Evolutionary conservation across 2,888 invertebrate species (phyloP), one percentile per base, ranked within the genome.

Genomic region (Xestoiulus laeticollis): DNA sequence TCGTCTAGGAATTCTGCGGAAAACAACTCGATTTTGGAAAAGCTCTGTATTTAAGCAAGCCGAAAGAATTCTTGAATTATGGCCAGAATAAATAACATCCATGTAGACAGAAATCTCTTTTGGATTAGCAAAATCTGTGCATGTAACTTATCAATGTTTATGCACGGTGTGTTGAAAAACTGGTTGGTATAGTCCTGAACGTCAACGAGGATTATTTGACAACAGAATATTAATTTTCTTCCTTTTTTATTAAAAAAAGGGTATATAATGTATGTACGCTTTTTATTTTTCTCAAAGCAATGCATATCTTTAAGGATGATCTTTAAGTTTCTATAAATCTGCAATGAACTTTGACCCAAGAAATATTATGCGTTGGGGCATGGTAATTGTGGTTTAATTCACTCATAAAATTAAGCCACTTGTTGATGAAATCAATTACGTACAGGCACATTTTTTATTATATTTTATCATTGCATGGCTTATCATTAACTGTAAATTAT

Each of bases 191-290:
- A 68, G 68, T 68, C 26, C 68, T 68, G 12, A 68, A 68, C 68
- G 26, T 68, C 68, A 22, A n/a, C 59, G 59, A 59, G n/a, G 8
- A 59, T 59, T 19, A 59, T 59, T 59, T 59, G 59, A 59, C 59
- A 19, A 59, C 59, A 59, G 59, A 19, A 59, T 59, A n/a, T 59
- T 59, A 59, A 59, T 59, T 59, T 59, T 59, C 59, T 59, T n/a
- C n/a, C 59, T 59, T 59, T 59, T 59, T 59, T 59, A n/a, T n/a
- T 59, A 59, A n/a, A 59, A n/a, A n/a, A 59, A 8, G n/a, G 8
- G 59, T 59, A 59, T 4, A 59, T n/a, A n/a, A n/a, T n/a, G 22
- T 19, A n/a, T 16, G 14, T n/a, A n/a, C n/a, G 48, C 0, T 48
- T 59, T 59, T 59, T 38, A 38, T 8, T 38, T n/a, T 59, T 19